Base-by-base conservation (phyloP, 1,140 invertebrate genomes). In the Lethrus apterus region DNA sequence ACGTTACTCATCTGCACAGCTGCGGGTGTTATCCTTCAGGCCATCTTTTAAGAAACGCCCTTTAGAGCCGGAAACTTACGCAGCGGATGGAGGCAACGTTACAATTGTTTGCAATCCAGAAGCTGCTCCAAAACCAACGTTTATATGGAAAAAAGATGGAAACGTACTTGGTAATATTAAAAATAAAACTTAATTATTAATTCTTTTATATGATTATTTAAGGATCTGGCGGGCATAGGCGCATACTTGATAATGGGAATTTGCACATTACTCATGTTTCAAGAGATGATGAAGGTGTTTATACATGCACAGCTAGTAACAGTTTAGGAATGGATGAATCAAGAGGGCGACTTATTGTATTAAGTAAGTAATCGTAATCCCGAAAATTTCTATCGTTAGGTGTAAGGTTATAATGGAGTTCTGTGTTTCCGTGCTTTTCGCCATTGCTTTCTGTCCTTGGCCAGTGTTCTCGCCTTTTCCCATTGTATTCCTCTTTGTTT, bases 41-140 rank as follows among this genome's bases (percentile, higher is more conserved):
- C 93, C 93, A 15, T 85, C 86, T 1, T 98, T 98, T 65, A 83
- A 84, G 52, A 97, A 97, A 67, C 73, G 76, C 41, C 93, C 93
- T 2, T 65, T 98, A 21, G 86, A 90, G 63, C 71, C 80, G 0
- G 89, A 93, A 68, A 89, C 85, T 11, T 92, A 91, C 69, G 93
- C 89, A 0, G 86, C 89, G 2, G 84, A 93, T 66, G 81, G 81
- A 48, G 89, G 90, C 29, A 96, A 96, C 68, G 83, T 91, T 0
- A 96, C 93, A 0, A 84, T 98, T 40, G 74, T 78, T 26, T 98
- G 94, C 68, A 81, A 88, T 57, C 93, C 94, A 0, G 94, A 98
- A 73, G 93, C 91, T 13, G 92, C 93, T 2, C 94, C 95, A 1
- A 77, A 74, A 52, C 90, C 94, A 0, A 80, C 80, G 55, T 93